Percentiles rank a stretch among this genome's conserved stretches.
These are phyloP conservation scores for Entosphenus tridentatus DNA, from an alignment of 2,113 vertebrate genomes.

Conservation along the genomic window DNA sequence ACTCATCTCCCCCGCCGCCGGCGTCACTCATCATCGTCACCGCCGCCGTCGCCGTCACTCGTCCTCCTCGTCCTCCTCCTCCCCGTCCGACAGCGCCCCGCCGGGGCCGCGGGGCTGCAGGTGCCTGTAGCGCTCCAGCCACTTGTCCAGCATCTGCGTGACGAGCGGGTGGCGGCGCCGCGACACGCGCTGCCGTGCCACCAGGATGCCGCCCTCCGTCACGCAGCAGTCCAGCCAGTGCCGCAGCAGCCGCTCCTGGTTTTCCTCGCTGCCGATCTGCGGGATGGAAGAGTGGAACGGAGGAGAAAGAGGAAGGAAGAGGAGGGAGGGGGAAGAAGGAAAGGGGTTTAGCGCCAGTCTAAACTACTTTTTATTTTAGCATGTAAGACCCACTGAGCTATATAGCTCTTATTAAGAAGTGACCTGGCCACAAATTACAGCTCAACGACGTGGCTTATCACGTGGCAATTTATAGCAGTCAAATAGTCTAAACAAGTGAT, in stretches of 20 bases:
- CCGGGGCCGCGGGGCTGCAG: background rate
- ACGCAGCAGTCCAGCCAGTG: conserved; percentile 4
- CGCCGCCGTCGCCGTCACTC: background rate
- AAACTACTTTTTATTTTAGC: no score
- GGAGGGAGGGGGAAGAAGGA: no score
- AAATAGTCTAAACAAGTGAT: no score
- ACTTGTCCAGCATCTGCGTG: conserved; percentile 1
- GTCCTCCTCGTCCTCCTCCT: background rate
- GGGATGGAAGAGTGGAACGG: background rate
- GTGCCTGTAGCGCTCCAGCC: background rate
- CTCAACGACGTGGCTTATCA: no score
- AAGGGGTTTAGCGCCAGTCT: no score
- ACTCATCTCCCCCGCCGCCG: no score
- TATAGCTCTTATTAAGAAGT: no score
- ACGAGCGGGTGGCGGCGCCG: background rate
- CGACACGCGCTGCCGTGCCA: background rate
- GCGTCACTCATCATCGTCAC: no score
- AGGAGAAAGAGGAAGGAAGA: no score
- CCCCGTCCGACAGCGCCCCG: background rate
- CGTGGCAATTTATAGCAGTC: no score
- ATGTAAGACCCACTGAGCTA: no score
- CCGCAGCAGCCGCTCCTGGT: conserved; percentile 1
- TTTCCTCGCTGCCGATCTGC: background rate
- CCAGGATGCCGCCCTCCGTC: background rate
- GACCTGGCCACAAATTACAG: no score